These are phyloP conservation scores for Hippocampus abdominalis DNA, from an alignment of 2,113 vertebrate genomes.

Conservation along the genomic window DNA sequence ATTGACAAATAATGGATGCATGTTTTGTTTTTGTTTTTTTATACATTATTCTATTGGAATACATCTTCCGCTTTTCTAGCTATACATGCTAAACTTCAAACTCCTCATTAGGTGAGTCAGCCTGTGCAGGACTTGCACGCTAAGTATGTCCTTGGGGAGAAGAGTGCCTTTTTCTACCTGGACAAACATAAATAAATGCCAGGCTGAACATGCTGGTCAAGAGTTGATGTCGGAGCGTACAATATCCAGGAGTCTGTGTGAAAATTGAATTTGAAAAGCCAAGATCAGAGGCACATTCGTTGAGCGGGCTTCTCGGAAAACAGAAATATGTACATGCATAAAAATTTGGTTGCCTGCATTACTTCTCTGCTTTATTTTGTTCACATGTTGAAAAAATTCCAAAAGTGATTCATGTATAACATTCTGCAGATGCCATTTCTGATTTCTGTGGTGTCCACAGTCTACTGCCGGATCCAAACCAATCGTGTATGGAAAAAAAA, in stretches of 20 bases:
- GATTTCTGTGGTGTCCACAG: neutral
- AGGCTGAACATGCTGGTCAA: conserved; percentile 21
- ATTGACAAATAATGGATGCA: conserved; percentile 8
- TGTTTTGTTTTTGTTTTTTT: conserved; percentile 9
- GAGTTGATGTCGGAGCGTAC: conserved; percentile 22
- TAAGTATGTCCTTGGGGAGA: conserved; percentile 55
- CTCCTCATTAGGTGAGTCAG: conserved; percentile 51
- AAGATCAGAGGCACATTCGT: neutral
- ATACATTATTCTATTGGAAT: conserved; percentile 18
- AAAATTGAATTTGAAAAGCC: neutral
- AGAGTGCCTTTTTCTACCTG: conserved; percentile 26
- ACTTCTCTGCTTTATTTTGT: neutral
- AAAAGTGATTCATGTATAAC: neutral
- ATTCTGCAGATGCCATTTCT: neutral
- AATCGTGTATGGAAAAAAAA: neutral
- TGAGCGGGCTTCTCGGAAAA: neutral
- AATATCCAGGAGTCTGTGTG: conserved; percentile 31
- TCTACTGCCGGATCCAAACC: conserved; percentile 7
- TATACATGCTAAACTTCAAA: conserved; percentile 22
- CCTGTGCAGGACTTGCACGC: conserved; percentile 40
- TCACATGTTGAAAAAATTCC: neutral
- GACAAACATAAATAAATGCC: conserved; percentile 10
- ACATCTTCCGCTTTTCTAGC: neutral
- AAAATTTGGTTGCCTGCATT: neutral
- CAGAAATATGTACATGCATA: neutral